Evolutionary conservation across 2,888 invertebrate genomes (phyloP), one percentile per base, ranked within the genome.

Genomic region (Chalcosyrphus nemorum): DNA sequence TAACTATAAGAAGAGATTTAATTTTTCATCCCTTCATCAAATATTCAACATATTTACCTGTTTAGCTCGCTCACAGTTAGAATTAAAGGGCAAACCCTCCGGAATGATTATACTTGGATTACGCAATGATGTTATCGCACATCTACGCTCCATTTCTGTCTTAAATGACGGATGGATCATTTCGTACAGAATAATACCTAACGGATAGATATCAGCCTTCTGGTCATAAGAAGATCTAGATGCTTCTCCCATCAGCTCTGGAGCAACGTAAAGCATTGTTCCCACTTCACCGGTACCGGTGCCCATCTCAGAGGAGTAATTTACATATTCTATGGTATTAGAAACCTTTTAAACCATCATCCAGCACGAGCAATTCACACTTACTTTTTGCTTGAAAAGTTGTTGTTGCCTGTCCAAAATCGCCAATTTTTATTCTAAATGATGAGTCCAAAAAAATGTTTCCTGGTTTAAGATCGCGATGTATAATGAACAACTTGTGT

Each of bases 391-490:
- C 82, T 82, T 91, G 91, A 11, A 91, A 93, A 87, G 94, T 95
- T 0, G 96, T 96, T 0, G 98, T 98, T 0, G 99, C 99, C 2
- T 99, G 93, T 11, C 99, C 99, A 91, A 99, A 99, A 92, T 99
- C 99, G 9, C 99, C 99, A 86, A 99, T 99, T 93, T 99, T 99
- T 1, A 91, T 98, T 90, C 13, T 2, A n/a, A 38, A 13, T 97
- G 97, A 92, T 98, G 95, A 95, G 89, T 98, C 98, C 89, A 99
- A 93, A 91, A 99, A 99, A 88, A 99, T 97, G 89, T 99, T 99
- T 0, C 96, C 97, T 0, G 97, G 96, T 89, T 97, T 97, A 86
- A 97, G 90, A 88, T 97, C 97, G 57, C 97, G 92, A 89, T 97
- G 96, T 70, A 96, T 96, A 93, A 96, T 96, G 47, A 97, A 97